Base-by-base conservation (phyloP, 2,888 invertebrate genomes). In the Brenthis hecate region DNA sequence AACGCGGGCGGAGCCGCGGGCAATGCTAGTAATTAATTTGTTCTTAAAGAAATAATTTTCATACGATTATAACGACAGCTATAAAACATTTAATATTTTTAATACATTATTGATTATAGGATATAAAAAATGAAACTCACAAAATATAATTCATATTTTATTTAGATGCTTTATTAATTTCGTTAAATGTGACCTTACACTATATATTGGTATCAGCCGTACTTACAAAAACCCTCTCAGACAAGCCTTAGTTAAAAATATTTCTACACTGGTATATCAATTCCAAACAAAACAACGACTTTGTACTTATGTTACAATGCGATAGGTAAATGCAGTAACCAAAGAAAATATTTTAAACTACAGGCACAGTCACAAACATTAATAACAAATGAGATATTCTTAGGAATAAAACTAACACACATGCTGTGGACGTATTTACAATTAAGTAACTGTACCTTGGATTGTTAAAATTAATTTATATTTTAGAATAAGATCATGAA, bases 191-290 rank as follows among this genome's bases (percentile, higher is more conserved):
- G 87, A 87, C 85, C 88, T 88, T 87, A 90, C 58, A 69, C 69
- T 81, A 86, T 80, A 85, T 85, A 87, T 87, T 91, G 91, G 91
- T 91, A 89, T 89, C 86, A 88, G 88, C 87, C 85, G 78, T 83
- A 75, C 76, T 82, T 81, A 77, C 68, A 77, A 69, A 68, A 43
- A 43, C 36, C 51, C 28, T 28, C 28, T 65, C 66, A 70, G 65
- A 77, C 79, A 75, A 78, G 75, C 75, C 68, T 79, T 80, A 73
- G 79, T 78, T 81, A 5, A 74, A 65, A 75, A 73, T 58, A 69
- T 74, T 72, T 81, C 76, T 82, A 86, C 88, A 89, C 86, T 89
- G 88, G 89, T 87, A 83, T 78, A 83, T 78, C 77, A 55, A 56
- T 74, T 63, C 70, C 67, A 56, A 73, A 75, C 60, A 78, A 89